Evolutionary conservation across 2,888 invertebrate genomes (phyloP), one percentile per base, ranked within the genome.

Genomic region (Noctuana brunneofusca): DNA sequence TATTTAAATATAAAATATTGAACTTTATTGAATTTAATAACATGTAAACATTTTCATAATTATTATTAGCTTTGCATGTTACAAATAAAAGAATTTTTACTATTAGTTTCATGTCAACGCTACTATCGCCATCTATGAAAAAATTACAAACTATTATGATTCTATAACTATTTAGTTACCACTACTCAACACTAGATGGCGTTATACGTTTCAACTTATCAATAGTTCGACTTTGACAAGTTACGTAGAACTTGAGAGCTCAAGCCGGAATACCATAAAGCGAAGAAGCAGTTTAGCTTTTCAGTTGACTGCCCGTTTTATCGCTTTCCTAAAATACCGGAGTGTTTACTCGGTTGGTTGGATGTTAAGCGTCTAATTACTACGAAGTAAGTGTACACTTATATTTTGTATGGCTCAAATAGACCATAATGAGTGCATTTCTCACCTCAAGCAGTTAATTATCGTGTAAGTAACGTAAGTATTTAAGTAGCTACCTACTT

Each of bases 221-320:
- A 24, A 12, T 32, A 12, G 32, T 12, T 32, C 5, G 1, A 32
- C 38, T 38, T 38, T 38, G 14, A 2, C 38, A 38, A 38, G 38
- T 38, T 14, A 14, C 14, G 3, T 30, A 30, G 14, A 24, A 30
- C 14, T 12, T 50, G 38, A 16, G 14, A 22, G 22, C 43, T 9
- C 22, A 58, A 64, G 57, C 58, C 65, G 66, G 64, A 64, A 67
- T 64, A 65, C 64, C 68, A 66, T 65, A 66, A 69, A 71, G 70
- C 64, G 57, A 66, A 69, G 67, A 71, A 66, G 68, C 68, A 73
- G 70, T 72, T 73, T 69, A 72, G 75, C 69, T 76, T 78, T 78
- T 79, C 75, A 79, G 77, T 80, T 80, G 77, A 71, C 73, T 71
- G 73, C 70, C 75, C 75, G 79, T 75, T 80, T 79, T 75, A 78